These are phyloP conservation scores for Lottia scabra DNA, from an alignment of 2,888 invertebrate genomes.

Conservation along the genomic window DNA sequence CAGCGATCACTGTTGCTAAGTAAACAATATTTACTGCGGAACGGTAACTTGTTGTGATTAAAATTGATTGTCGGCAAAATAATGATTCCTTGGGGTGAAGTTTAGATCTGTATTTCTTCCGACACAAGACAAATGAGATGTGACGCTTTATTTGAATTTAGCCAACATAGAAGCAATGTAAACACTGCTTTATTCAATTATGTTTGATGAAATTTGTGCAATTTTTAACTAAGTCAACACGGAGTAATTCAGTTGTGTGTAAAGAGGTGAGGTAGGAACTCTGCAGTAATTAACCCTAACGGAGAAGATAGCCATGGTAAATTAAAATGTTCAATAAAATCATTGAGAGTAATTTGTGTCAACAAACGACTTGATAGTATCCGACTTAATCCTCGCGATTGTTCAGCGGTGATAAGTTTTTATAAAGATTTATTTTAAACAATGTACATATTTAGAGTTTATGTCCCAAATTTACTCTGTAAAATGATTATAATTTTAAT, in stretches of 20 bases:
- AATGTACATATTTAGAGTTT: too few relatives aligned
- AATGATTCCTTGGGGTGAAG: constrained; percentile 42
- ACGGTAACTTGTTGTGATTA: constrained; percentile 54
- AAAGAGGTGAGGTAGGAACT: constrained; percentile 43
- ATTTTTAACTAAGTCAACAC: constrained; percentile 47
- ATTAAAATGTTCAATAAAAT: neutral
- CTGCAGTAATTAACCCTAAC: constrained; percentile 46
- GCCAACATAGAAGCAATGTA: constrained; percentile 35
- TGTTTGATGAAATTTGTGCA: constrained; percentile 56
- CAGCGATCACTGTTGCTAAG: constrained; percentile 32
- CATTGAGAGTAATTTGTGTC: constrained; percentile 15
- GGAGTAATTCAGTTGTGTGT: constrained; percentile 44
- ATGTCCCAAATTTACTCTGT: too few relatives aligned
- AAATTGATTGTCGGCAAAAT: constrained; percentile 49
- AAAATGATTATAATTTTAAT: too few relatives aligned
- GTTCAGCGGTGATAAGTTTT: too few relatives aligned
- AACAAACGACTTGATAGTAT: neutral
- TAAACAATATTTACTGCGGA: constrained; percentile 51
- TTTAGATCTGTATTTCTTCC: constrained; percentile 38
- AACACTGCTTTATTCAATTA: constrained; percentile 57
- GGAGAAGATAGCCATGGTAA: constrained; percentile 20
- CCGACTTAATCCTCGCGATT: too few relatives aligned
- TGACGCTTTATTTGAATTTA: constrained; percentile 46
- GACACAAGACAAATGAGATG: constrained; percentile 47
- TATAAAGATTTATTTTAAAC: too few relatives aligned